Percentiles rank a stretch among this genome's conserved stretches.
Conservation (phyloP, 2,113 vertebrate genomes). For the Notothenia coriiceps region DNA sequence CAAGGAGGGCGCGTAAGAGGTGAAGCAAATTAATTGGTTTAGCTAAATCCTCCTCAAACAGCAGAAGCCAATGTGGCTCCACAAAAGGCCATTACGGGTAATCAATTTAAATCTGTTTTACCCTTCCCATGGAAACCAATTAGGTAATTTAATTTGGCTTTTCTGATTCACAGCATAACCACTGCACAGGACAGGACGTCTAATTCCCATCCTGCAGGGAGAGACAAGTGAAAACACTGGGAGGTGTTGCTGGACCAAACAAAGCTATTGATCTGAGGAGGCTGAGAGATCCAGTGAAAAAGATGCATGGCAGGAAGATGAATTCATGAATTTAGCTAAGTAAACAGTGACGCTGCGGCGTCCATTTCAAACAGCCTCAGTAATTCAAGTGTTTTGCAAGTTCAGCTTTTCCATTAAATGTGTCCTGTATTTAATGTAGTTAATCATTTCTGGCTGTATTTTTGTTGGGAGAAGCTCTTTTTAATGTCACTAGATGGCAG, state of each 20-base stretch:
- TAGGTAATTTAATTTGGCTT: slow-evolving; percentile 83
- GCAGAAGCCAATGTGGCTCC: slow-evolving; percentile 75
- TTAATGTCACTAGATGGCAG: slow-evolving; percentile 70
- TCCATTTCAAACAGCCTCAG: slow-evolving; percentile 24
- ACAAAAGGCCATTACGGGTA: slow-evolving; percentile 84
- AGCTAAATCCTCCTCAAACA: slow-evolving; percentile 84
- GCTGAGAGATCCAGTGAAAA: slow-evolving; percentile 17
- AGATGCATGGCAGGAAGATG: slow-evolving; percentile 15
- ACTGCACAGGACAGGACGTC: slow-evolving; percentile 61
- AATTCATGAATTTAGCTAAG: slow-evolving; percentile 15
- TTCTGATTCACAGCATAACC: slow-evolving; percentile 80
- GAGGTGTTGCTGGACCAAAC: slow-evolving; percentile 75
- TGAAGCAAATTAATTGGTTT: slow-evolving; percentile 83
- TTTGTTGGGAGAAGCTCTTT: not conserved
- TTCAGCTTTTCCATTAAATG: slow-evolving; percentile 19
- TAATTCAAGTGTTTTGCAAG: slow-evolving; percentile 37
- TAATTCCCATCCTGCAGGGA: slow-evolving; percentile 71
- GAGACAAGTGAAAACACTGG: slow-evolving; percentile 73
- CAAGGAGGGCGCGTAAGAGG: slow-evolving; percentile 66
- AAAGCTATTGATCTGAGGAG: slow-evolving; percentile 71
- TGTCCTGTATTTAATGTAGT: slow-evolving; percentile 1
- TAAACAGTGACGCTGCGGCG: slow-evolving; percentile 6
- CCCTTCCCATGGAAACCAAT: slow-evolving; percentile 85
- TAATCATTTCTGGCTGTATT: not conserved
- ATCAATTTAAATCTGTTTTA: slow-evolving; percentile 86